A percentile compares a stretch with the other conserved stretches of the same genome.
Evolutionary conservation across 2,113 vertebrate species (phyloP).

Genomic region (Crotalus tigris): DNA sequence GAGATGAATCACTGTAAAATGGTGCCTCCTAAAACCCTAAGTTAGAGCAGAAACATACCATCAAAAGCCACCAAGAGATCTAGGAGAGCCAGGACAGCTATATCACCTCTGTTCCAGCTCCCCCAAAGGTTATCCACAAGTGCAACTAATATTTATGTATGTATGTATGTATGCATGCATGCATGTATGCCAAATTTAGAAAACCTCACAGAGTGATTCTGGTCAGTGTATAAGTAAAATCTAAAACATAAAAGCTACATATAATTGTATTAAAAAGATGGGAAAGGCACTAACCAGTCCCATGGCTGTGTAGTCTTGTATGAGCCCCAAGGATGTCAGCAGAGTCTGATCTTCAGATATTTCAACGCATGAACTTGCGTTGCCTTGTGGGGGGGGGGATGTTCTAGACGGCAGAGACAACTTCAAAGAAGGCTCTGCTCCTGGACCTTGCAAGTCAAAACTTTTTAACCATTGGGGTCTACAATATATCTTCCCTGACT

Average conservation of each 20-base stretch:
- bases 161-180: too few species aligned
- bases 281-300: background rate
- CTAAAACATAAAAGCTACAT: background rate
- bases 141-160: background rate
- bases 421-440: background rate
- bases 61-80: background rate
- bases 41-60: background rate
- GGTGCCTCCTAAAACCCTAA: background rate
- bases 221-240: background rate
- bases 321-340: background rate
- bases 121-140: background rate
- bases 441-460: background rate
- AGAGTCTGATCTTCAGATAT: background rate
- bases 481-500: background rate
- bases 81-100: background rate
- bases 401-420: background rate
- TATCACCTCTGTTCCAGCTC: background rate
- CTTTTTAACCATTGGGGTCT: background rate
- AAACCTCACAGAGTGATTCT: background rate
- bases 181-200: background rate
- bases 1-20: background rate
- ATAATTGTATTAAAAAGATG: background rate
- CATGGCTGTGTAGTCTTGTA: background rate
- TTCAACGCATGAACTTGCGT: background rate
- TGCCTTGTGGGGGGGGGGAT: background rate